These are phyloP conservation scores for Eledona agricola DNA, from an alignment of 2,888 invertebrate genomes.

Conservation along the genomic window DNA sequence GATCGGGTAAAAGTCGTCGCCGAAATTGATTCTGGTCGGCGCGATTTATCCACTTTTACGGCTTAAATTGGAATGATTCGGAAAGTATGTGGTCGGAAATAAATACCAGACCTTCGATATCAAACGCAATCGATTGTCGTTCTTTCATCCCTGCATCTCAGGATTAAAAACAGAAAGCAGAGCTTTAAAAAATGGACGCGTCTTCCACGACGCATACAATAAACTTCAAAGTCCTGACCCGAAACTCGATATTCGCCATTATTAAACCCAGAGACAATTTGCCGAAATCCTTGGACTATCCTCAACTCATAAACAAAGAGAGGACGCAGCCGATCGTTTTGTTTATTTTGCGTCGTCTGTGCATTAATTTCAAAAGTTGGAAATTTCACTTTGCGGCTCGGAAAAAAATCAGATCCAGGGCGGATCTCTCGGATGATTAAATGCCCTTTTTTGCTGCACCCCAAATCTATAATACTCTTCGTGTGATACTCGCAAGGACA, in stretches of 20 bases:
- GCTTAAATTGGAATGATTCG: conserved; percentile 28
- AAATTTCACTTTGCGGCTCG: conserved; percentile 12
- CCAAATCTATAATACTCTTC: conserved; percentile 32
- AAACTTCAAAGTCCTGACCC: conserved; percentile 32
- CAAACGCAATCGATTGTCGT: conserved; percentile 1
- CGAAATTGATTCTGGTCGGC: conserved; percentile 30
- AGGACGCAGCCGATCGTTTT: conserved; percentile 17
- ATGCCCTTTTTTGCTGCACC: conserved; percentile 22
- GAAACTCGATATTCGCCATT: conserved; percentile 32
- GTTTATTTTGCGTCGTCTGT: conserved; percentile 20
- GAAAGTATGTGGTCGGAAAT: conserved; percentile 26
- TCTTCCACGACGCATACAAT: conserved; percentile 18
- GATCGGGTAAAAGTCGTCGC: conserved; percentile 24
- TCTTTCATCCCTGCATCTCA: conserved; percentile 3
- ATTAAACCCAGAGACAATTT: conserved; percentile 36
- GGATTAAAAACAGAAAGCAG: conserved; percentile 20
- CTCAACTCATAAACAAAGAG: conserved; percentile 32
- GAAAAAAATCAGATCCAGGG: conserved; percentile 21
- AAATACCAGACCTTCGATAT: conserved; percentile 22
- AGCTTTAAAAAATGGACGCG: conserved; percentile 4
- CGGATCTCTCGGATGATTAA: too few relatives aligned
- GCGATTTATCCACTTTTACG: conserved; percentile 31
- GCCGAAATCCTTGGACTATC: conserved; percentile 31
- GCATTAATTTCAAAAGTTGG: conserved; percentile 26
- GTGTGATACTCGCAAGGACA: conserved; percentile 28